Evolutionary conservation across 2,797 vertebrate species (phyloP).

Genomic region (Parambassis ranga): DNA sequence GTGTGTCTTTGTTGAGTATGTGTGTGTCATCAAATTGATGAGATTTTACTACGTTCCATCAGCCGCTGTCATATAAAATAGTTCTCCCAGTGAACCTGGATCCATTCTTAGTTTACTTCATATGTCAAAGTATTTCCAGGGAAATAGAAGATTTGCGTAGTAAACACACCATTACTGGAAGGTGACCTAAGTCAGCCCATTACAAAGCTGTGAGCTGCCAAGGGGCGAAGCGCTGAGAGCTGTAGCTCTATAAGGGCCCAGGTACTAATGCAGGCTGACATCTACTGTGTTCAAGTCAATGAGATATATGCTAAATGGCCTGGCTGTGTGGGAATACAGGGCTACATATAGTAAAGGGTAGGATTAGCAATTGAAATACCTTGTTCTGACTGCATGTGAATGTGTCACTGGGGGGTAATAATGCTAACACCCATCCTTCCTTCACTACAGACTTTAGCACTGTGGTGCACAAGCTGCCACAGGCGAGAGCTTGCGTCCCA

Average conservation of each 20-base stretch:
- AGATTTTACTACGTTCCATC: too few species aligned
- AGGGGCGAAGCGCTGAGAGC: slow-evolving; percentile 1
- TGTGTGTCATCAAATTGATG: too few species aligned
- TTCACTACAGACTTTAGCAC: slow-evolving; percentile 34
- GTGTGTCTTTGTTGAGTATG: too few species aligned
- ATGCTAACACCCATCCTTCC: slow-evolving; percentile 54
- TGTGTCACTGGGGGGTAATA: slow-evolving; percentile 54
- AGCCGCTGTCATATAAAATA: too few species aligned
- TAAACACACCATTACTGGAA: slow-evolving; percentile 50
- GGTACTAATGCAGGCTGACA: slow-evolving; percentile 58
- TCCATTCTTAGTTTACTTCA: too few species aligned
- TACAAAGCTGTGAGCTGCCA: slow-evolving; percentile 31
- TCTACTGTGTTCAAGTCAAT: slow-evolving; percentile 54
- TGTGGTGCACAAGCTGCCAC: slow-evolving; percentile 7
- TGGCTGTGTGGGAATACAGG: slow-evolving; percentile 53
- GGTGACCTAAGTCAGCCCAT: slow-evolving; percentile 34
- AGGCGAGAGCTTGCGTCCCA: neutral
- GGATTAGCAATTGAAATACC: slow-evolving; percentile 74
- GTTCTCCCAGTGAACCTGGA: too few species aligned
- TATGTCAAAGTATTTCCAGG: too few species aligned
- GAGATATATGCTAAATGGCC: slow-evolving; percentile 70
- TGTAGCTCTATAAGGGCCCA: slow-evolving; percentile 27
- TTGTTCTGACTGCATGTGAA: slow-evolving; percentile 54
- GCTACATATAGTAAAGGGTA: slow-evolving; percentile 47
- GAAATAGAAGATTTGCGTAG: slow-evolving; percentile 7